A percentile compares a stretch with the other conserved stretches of the same genome.
Conservation (phyloP, 1,140 invertebrate species). For the Neodiprion fabricii region DNA sequence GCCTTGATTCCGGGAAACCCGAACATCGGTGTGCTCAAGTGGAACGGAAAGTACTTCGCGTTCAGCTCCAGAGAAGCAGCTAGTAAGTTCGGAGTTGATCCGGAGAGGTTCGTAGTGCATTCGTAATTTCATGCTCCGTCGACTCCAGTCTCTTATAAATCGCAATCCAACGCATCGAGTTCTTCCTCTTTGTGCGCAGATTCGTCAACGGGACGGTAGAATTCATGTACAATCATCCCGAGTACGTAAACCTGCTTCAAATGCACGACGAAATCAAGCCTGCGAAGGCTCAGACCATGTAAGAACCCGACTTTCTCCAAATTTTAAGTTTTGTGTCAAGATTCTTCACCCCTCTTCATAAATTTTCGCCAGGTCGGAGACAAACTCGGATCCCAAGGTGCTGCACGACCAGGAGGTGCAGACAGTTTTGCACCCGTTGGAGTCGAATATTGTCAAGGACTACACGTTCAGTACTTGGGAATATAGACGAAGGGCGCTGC, state of each 20-base stretch:
- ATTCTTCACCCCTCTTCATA: too few relatives aligned
- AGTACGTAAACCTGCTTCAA: slow-evolving; percentile 68
- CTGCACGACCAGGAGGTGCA: slow-evolving; percentile 68
- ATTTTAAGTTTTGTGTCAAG: background rate
- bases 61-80: slow-evolving; percentile 66
- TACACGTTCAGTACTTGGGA: slow-evolving; percentile 84
- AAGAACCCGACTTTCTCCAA: slow-evolving; percentile 23
- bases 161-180: background rate
- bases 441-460: slow-evolving; percentile 67
- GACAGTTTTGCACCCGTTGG: slow-evolving; percentile 74
- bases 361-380: slow-evolving; percentile 22
- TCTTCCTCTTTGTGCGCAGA: slow-evolving; percentile 47
- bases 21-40: slow-evolving; percentile 67
- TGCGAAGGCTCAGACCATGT: slow-evolving; percentile 53
- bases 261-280: slow-evolving; percentile 61
- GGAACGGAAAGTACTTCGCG: slow-evolving; percentile 63
- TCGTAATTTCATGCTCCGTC: too few relatives aligned
- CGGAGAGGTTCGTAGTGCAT: slow-evolving; percentile 59
- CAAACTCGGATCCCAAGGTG: slow-evolving; percentile 30
- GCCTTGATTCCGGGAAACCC: slow-evolving; percentile 71
- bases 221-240: slow-evolving; percentile 63
- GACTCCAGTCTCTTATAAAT: too few relatives aligned
- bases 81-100: slow-evolving; percentile 64
- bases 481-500: slow-evolving; percentile 70
- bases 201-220: slow-evolving; percentile 63